Base-by-base conservation (phyloP, 1,140 invertebrate species). In the Drosophila simulans region DNA sequence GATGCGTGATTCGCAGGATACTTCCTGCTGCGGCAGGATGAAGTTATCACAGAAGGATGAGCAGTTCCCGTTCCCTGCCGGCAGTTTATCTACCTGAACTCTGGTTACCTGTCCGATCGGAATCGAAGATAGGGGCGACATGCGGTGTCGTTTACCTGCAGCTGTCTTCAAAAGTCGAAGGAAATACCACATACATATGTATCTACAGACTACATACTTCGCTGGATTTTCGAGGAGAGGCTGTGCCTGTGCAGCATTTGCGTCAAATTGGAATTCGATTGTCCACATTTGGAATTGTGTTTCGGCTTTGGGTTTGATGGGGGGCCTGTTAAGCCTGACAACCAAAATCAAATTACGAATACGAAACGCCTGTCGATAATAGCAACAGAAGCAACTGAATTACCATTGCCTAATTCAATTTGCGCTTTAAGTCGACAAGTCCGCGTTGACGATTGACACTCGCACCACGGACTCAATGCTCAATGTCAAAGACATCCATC, bases 101-200 rank as follows among this genome's bases (percentile, higher is more conserved):
- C 84, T 73, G 70, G 71, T 88, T 88, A 88, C 84, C 84, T 88
- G 84, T 88, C 84, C 79, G 84, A 88, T 88, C 73, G 84, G 59
- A 89, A 54, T 77, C 63, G 60, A 13, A 57, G 84, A 88, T 89
- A 88, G 64, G 58, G 64, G 58, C 52, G 51, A 73, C 40, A 64
- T 68, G 59, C 69, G 80, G 75, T 85, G 82, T 85, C 77, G 77
- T 72, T 69, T 88, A 88, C 84, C 84, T 89, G 84, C 83, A 79
- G 80, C 83, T 69, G 82, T 43, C 57, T 20, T 13, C 3, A 34
- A 17, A 25, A 10, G 17, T n/a, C 13, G n/a, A 46, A n/a, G 17
- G 2, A 13, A 35, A 56, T 12, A 22, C 17, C n/a, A 15, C 40
- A 42, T 42, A 13, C 37, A 37, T 17, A 34, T 7, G 3, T 31